A percentile compares a stretch with the other conserved stretches of the same genome.
Conservation (phyloP, 2,888 invertebrate species). For the Hydropsyche betteni region DNA sequence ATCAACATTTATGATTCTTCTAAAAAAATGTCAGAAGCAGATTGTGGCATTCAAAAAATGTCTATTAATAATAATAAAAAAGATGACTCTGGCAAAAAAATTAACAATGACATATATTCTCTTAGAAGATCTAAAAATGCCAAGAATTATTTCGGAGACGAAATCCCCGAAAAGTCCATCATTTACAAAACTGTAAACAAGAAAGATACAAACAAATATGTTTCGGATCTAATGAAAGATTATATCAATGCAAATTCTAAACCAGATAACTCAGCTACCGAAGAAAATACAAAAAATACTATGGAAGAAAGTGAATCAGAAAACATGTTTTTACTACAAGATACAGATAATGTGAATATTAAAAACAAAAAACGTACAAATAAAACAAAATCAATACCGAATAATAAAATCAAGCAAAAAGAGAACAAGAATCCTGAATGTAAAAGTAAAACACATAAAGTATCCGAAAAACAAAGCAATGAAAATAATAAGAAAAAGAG, state of each 20-base stretch:
- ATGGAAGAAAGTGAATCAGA: conserved; percentile 20
- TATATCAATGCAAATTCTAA: neutral
- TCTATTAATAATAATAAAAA: neutral
- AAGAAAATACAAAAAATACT: neutral
- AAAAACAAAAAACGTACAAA: neutral
- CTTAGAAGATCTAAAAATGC: conserved; percentile 1
- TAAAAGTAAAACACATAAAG: too few species aligned
- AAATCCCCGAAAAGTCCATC: neutral
- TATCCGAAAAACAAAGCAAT: too few species aligned
- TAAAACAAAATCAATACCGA: neutral
- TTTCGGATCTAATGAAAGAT: conserved; percentile 22
- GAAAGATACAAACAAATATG: conserved; percentile 18
- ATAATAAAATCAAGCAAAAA: neutral
- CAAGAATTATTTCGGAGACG: neutral
- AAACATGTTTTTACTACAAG: conserved; percentile 17
- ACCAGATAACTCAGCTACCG: neutral
- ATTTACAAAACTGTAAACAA: conserved; percentile 17
- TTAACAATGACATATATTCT: neutral
- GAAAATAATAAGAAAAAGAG: too few species aligned
- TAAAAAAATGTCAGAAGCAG: neutral
- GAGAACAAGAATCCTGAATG: neutral
- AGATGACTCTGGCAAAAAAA: neutral
- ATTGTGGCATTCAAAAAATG: neutral
- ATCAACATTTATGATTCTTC: conserved; percentile 16
- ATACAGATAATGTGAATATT: neutral